Evolutionary conservation across 2,888 invertebrate species (phyloP), one percentile per base, ranked within the genome.

Genomic region (Drepana falcataria): DNA sequence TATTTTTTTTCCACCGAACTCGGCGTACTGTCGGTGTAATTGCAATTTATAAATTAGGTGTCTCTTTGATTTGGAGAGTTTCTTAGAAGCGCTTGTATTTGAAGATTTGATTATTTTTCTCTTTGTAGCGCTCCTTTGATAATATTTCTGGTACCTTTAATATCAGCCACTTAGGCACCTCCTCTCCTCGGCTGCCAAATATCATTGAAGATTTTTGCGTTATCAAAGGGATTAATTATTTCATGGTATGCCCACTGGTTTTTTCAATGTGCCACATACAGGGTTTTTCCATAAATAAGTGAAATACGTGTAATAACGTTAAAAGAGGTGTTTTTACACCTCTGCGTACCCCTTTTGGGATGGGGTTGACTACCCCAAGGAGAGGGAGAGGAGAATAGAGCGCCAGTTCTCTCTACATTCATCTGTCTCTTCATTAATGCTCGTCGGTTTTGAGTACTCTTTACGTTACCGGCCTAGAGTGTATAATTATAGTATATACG

Each of bases 11-110:
- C 75, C 69, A 72, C 77, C 68, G 72, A 71, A 73, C 65, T 71
- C 68, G 67, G 51, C 51, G 68, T 78, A 75, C 85, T 83, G 76
- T 77, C 81, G 81, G 75, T 82, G 81, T 87, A 87, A 90, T 89
- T 88, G 87, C 86, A 85, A 87, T 88, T 88, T 87, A 83, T 76
- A 83, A 87, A 87, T 87, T 87, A 86, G 85, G 80, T 78, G 81
- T 76, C 71, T 79, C 81, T 86, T 86, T 87, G 83, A 86, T 85
- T 78, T 77, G 63, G 76, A 77, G 72, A 73, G 72, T 73, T 82
- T 78, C 79, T 77, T 73, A 74, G 79, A 81, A 80, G 72, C 69
- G 71, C 69, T 75, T 74, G 75, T 79, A 74, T 79, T 83, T 76
- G 73, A 70, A 75, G 71, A 77, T 75, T 77, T 81, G 70, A 79